Evolutionary conservation across 2,888 invertebrate species (phyloP), one percentile per base, ranked within the genome.

Genomic region (Scaptodrosophila latifasciaeformis): DNA sequence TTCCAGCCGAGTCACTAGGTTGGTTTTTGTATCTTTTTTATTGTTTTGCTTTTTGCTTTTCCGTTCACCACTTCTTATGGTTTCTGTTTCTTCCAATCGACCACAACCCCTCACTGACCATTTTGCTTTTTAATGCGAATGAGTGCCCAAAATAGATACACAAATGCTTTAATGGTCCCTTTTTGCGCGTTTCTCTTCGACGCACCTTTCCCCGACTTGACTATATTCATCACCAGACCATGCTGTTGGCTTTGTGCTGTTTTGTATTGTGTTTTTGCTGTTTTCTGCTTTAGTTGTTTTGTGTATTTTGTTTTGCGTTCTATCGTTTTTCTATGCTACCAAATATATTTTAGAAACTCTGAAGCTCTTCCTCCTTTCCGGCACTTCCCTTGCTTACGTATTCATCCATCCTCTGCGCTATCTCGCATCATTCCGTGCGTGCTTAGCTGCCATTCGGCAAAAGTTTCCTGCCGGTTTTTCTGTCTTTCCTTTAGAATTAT

Each of bases 91-190:
- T n/a, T n/a, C 39, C 10, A 6, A 5, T 39, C 17, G 44, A 17
- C n/a, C n/a, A n/a, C n/a, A n/a, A n/a, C n/a, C n/a, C n/a, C n/a
- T n/a, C 21, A 49, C 59, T 53, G 51, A 51, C 51, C 45, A 49
- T 44, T 21, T 44, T 42, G 21, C 35, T 34, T 47, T 12, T 34
- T 34, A 34, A 42, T 61, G 34, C 21, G 45, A 40, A 40, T 39
- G 46, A 35, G 43, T 47, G 59, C 74, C 70, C 69, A 79, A 75
- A 75, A 75, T 75, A 75, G 75, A 75, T 75, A 80, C 80, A 80
- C 75, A 75, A 80, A 75, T 80, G 75, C 80, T 75, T 80, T 75
- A 75, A 75, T 75, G 75, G 80, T 72, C 80, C 79, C 76, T 65
- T 78, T 78, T 69, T 75, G 54, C 48, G 17, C 49, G 48, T 51